Percentiles rank a stretch among this genome's conserved stretches.
Conservation (phyloP, 1,140 invertebrate species). For the Pseudachorutes palmiensis region DNA sequence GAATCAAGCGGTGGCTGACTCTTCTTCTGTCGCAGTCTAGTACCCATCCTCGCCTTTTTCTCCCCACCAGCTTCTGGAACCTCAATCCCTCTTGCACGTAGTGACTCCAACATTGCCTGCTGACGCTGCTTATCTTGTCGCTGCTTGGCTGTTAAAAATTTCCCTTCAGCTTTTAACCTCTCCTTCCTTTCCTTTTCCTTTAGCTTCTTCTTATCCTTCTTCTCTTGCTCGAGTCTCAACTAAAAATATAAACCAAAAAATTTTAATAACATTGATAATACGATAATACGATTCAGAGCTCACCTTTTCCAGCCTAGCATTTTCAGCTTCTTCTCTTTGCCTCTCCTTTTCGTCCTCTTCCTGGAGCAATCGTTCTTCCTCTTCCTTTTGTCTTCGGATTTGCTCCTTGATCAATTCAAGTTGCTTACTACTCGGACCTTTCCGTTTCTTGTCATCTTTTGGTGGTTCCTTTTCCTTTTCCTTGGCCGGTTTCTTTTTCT, state of each 20-base stretch:
- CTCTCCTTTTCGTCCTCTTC: conserved; percentile 74
- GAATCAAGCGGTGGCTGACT: conserved; percentile 52
- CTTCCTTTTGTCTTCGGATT: conserved; percentile 76
- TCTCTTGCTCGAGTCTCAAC: conserved; percentile 69
- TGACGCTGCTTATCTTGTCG: conserved; percentile 78
- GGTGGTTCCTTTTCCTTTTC: conserved; percentile 55
- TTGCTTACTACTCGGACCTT: conserved; percentile 65
- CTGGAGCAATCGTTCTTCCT: conserved; percentile 66
- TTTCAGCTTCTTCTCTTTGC: conserved; percentile 64
- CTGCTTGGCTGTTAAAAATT: conserved; percentile 83
- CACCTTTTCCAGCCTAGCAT: conserved; percentile 58
- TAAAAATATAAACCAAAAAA: no score
- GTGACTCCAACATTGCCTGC: conserved; percentile 73
- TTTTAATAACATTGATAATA: no score
- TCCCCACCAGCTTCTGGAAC: conserved; percentile 58
- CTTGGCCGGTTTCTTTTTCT: conserved; percentile 51
- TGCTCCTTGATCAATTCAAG: conserved; percentile 83
- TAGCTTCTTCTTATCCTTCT: conserved; percentile 82
- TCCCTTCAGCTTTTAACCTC: conserved; percentile 87
- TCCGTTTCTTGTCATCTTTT: conserved; percentile 48
- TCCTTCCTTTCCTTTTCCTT: conserved; percentile 92
- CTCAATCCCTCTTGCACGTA: conserved; percentile 71
- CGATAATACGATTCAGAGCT: no score
- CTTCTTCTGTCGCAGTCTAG: conserved; percentile 64
- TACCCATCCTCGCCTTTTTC: conserved; percentile 62